Evolutionary conservation across 2,888 invertebrate genomes (phyloP).

Genomic region (Smittia sp.): DNA sequence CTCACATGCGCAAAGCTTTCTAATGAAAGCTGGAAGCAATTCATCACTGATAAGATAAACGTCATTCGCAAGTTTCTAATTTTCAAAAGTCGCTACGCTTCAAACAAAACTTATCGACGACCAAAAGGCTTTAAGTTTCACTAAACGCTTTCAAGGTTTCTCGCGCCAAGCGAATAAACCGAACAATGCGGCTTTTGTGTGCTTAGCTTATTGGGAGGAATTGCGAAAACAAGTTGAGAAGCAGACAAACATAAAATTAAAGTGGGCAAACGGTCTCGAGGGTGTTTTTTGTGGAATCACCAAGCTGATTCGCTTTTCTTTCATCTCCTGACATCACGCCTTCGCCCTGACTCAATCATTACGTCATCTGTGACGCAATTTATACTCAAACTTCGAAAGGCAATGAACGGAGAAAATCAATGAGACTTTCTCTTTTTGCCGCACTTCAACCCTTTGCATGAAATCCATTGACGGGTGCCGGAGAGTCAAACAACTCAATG

Average conservation of each 20-base stretch:
- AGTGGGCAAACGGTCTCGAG: background rate
- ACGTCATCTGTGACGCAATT: background rate
- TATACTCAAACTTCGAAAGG: background rate
- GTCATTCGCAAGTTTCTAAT: background rate
- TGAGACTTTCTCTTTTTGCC: too few relatives aligned
- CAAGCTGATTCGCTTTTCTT: constrained; percentile 25
- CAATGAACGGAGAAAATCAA: background rate
- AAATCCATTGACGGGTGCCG: background rate
- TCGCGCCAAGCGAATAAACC: too few relatives aligned
- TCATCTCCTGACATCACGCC: too few relatives aligned
- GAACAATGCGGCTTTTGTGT: too few relatives aligned
- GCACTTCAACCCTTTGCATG: background rate
- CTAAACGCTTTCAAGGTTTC: too few relatives aligned
- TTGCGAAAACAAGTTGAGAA: background rate
- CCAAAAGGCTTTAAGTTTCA: background rate
- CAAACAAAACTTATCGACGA: too few relatives aligned
- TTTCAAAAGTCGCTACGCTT: too few relatives aligned
- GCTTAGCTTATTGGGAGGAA: too few relatives aligned
- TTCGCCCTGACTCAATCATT: background rate
- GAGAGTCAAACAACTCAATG: background rate
- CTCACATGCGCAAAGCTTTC: too few relatives aligned
- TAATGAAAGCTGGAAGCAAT: constrained; percentile 15
- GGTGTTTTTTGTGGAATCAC: constrained; percentile 12
- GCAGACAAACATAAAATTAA: too few relatives aligned
- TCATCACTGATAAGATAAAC: constrained; percentile 29